These are phyloP conservation scores for Pogonus chalceus DNA, from an alignment of 1,140 invertebrate species.

Conservation along the genomic window DNA sequence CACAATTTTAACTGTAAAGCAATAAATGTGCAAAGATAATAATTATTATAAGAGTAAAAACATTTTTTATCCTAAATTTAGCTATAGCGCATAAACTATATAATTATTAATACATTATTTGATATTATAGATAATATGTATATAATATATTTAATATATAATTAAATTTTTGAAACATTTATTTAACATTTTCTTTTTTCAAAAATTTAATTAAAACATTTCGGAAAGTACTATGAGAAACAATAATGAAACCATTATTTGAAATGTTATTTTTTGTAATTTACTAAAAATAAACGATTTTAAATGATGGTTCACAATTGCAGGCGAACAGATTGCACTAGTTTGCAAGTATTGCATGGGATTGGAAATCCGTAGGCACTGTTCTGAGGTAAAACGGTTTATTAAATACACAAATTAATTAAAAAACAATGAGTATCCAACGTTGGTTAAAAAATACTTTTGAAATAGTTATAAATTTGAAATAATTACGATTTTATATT, in stretches of 20 bases:
- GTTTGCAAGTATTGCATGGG: neutral
- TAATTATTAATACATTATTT: neutral
- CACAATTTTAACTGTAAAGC: neutral
- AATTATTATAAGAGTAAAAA: neutral
- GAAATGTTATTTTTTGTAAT: too few relatives aligned
- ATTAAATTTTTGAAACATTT: neutral
- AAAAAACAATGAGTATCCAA: neutral
- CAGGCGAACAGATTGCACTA: constrained; percentile 2
- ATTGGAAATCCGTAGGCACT: neutral
- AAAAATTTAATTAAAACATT: too few relatives aligned
- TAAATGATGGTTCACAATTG: neutral
- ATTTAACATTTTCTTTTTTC: too few relatives aligned
- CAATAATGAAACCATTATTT: too few relatives aligned
- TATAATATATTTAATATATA: neutral
- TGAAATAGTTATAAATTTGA: neutral
- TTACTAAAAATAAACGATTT: neutral
- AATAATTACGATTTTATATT: neutral
- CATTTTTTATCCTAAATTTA: neutral
- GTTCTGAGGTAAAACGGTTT: constrained; percentile 6
- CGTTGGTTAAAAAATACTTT: neutral
- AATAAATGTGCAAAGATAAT: neutral
- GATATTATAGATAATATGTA: neutral
- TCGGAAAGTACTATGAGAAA: too few relatives aligned
- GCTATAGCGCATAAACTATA: neutral
- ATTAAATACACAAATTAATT: neutral